These are phyloP conservation scores for Schizothorax lantsangensis DNA, from an alignment of 2,797 vertebrate species.

Conservation along the genomic window DNA sequence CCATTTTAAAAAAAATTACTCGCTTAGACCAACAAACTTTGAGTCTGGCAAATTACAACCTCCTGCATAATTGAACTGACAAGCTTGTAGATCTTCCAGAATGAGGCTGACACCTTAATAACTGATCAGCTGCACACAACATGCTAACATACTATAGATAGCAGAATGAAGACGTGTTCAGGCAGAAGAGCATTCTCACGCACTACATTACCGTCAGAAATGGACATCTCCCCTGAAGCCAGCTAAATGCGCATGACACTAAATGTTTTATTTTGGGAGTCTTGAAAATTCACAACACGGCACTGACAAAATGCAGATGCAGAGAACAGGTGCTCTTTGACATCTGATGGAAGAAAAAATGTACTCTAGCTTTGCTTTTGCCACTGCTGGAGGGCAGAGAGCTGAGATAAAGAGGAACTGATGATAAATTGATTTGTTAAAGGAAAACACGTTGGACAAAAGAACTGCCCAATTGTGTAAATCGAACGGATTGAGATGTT, in stretches of 20 bases:
- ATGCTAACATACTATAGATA: neutral
- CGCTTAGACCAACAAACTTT: neutral
- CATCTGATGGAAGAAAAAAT: neutral
- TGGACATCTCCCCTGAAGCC: neutral
- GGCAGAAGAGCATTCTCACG: neutral
- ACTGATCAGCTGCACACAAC: conserved; percentile 10
- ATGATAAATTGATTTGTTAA: neutral
- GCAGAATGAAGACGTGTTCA: neutral
- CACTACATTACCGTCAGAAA: neutral
- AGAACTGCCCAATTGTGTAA: neutral
- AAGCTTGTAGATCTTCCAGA: conserved; percentile 19
- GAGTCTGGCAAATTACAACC: neutral
- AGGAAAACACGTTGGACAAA: neutral
- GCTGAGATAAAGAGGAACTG: neutral
- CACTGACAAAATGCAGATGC: neutral
- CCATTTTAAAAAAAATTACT: neutral
- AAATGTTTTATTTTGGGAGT: conserved; percentile 2
- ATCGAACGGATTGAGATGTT: neutral
- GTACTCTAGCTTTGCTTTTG: neutral
- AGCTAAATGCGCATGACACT: neutral
- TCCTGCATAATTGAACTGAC: conserved; percentile 16
- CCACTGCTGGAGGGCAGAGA: neutral
- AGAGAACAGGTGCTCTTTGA: neutral
- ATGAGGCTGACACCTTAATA: conserved; percentile 23
- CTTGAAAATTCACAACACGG: neutral